Evolutionary conservation across 2,888 invertebrate species (phyloP).

Genomic region (Entomobrya multifasciata): DNA sequence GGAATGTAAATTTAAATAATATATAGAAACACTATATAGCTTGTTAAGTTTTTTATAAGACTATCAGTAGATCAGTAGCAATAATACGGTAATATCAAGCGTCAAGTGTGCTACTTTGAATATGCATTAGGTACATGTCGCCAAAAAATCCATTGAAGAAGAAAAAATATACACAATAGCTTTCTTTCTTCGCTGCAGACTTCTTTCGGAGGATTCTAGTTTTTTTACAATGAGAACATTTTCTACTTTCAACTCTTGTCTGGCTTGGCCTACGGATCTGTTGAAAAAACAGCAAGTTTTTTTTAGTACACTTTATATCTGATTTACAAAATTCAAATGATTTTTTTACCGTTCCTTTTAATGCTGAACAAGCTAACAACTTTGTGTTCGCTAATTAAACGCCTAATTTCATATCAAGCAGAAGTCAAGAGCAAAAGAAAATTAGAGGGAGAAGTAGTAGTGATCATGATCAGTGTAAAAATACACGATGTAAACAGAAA

Average conservation of each 20-base stretch:
- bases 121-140: conserved; percentile 29
- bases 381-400: conserved; percentile 8
- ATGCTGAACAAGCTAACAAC: background rate
- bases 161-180: background rate
- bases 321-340: too few species aligned
- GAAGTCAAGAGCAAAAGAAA: background rate
- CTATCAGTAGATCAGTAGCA: too few species aligned
- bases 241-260: too few species aligned
- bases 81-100: background rate
- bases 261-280: background rate
- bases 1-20: background rate
- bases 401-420: conserved; percentile 5
- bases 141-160: background rate
- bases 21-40: too few species aligned
- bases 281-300: too few species aligned
- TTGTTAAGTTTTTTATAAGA: background rate
- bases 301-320: background rate
- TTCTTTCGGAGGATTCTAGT: background rate
- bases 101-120: conserved; percentile 11
- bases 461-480: background rate
- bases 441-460: too few species aligned
- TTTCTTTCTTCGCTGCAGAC: background rate
- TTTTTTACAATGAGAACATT: too few species aligned
- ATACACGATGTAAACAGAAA: background rate
- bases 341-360: background rate